phyloP scores from a whole-genome alignment of 1,140 invertebrate genomes.

The Tachypleus tridentatus region DNA sequence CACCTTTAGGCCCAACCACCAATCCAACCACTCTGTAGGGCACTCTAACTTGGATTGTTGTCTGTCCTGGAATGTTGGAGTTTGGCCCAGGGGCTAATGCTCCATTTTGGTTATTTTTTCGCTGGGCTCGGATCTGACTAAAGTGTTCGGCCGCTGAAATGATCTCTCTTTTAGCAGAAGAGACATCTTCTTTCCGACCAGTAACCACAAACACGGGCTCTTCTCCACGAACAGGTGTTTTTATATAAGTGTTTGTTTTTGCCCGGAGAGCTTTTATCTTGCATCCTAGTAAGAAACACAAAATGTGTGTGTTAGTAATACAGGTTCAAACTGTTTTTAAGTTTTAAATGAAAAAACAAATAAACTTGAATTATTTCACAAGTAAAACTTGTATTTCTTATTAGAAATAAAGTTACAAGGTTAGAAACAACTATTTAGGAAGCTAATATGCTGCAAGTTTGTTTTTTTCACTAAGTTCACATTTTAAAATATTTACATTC shows the following conservation, averaged over 20 bases:
- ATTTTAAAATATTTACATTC: no score
- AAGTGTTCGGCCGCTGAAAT: conserved; percentile 97
- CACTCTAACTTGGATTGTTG: conserved; percentile 94
- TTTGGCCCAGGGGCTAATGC: conserved; percentile 28
- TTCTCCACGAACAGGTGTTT: conserved; percentile 95
- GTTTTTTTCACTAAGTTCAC: no score
- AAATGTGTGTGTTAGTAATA: conserved; percentile 7
- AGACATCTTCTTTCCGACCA: conserved; percentile 96
- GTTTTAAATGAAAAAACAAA: no score
- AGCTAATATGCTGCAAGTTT: no score
- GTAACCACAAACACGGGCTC: conserved; percentile 99
- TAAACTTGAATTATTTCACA: no score
- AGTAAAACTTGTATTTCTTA: no score
- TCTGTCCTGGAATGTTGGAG: conserved; percentile 58
- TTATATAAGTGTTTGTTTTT: conserved; percentile 99
- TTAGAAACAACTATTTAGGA: no score
- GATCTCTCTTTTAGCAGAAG: conserved; percentile 93
- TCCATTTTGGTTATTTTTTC: conserved; percentile 57
- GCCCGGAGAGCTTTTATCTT: conserved; percentile 98
- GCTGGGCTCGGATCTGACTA: conserved; percentile 91
- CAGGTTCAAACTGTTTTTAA: no score
- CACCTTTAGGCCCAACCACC: conserved; percentile 96
- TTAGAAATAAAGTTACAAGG: no score
- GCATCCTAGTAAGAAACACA: conserved; percentile 67
- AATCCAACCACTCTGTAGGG: conserved; percentile 96